These are phyloP conservation scores for Campylomormyrus tamandua DNA, from an alignment of 2,113 vertebrate species.

Conservation along the genomic window DNA sequence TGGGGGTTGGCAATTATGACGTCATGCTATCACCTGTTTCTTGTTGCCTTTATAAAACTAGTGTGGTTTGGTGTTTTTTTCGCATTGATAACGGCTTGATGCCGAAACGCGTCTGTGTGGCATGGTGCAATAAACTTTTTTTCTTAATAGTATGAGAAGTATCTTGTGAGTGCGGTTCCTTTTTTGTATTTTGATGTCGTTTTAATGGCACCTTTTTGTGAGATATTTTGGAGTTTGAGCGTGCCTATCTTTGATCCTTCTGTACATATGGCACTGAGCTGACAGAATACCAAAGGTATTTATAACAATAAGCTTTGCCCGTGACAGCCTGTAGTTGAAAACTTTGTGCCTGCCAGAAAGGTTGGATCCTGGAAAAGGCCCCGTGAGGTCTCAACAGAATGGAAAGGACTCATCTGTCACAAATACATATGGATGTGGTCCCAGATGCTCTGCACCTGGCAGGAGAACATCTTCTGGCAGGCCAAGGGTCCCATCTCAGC, in stretches of 20 bases:
- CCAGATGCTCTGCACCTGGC: conserved; percentile 18
- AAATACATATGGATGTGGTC: conserved; percentile 16
- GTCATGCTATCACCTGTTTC: too few species aligned
- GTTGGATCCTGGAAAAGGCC: conserved; percentile 9
- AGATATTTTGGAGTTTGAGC: too few species aligned
- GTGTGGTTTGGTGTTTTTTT: too few species aligned
- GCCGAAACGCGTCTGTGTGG: too few species aligned
- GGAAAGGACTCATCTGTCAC: conserved; percentile 14
- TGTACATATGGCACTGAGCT: conserved; percentile 16
- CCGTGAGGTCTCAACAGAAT: conserved; percentile 1
- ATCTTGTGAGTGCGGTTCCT: too few species aligned
- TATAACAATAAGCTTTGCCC: conserved; percentile 4
- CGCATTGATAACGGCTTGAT: too few species aligned
- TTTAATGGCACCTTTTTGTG: too few species aligned
- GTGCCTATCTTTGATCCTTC: neutral
- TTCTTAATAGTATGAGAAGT: too few species aligned
- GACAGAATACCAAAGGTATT: conserved; percentile 16
- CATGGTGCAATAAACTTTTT: too few species aligned
- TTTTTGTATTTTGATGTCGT: too few species aligned
- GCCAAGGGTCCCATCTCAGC: neutral
- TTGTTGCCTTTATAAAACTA: too few species aligned
- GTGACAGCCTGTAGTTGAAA: neutral
- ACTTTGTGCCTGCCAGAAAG: neutral
- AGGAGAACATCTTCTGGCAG: conserved; percentile 11
- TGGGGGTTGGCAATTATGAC: too few species aligned